These are phyloP conservation scores for Corythoichthys haematopterus DNA, from an alignment of 2,113 vertebrate genomes.

Conservation along the genomic window DNA sequence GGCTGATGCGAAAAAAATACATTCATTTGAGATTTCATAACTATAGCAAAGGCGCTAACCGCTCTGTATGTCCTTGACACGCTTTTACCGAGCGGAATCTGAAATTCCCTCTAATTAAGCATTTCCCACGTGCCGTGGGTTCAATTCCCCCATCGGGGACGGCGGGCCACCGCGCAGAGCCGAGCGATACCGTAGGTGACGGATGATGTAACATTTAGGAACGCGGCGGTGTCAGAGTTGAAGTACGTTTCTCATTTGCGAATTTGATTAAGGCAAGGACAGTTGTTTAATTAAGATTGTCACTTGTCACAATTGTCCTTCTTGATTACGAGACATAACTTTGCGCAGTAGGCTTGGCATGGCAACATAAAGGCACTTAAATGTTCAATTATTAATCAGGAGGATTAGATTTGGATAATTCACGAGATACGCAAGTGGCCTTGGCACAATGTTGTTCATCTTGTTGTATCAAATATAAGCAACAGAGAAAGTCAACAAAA, in stretches of 20 bases:
- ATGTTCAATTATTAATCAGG: constrained; percentile 1
- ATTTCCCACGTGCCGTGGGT: constrained; percentile 52
- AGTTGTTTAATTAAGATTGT: constrained; percentile 63
- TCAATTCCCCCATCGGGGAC: constrained; percentile 66
- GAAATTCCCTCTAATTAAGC: constrained; percentile 64
- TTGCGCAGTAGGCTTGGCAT: neutral
- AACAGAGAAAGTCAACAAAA: constrained; percentile 4
- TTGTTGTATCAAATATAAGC: constrained; percentile 1
- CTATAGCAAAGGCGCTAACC: no score
- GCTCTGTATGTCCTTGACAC: constrained; percentile 67
- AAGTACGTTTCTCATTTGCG: constrained; percentile 45
- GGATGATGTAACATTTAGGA: constrained; percentile 57
- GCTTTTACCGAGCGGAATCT: constrained; percentile 57
- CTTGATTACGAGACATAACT: constrained; percentile 34
- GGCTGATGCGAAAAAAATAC: no score
- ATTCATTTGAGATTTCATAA: no score
- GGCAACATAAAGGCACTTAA: constrained; percentile 6
- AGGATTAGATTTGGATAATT: neutral
- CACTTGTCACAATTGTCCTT: constrained; percentile 49
- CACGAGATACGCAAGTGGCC: neutral
- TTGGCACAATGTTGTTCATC: neutral
- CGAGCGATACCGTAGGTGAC: constrained; percentile 35
- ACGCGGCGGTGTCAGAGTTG: constrained; percentile 51
- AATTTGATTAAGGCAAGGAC: constrained; percentile 63
- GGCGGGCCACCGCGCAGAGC: constrained; percentile 19